A percentile compares a stretch with the other conserved stretches of the same genome.
phyloP scores from a whole-genome alignment of 1,140 invertebrate species.

The Cherax quadricarinatus region DNA sequence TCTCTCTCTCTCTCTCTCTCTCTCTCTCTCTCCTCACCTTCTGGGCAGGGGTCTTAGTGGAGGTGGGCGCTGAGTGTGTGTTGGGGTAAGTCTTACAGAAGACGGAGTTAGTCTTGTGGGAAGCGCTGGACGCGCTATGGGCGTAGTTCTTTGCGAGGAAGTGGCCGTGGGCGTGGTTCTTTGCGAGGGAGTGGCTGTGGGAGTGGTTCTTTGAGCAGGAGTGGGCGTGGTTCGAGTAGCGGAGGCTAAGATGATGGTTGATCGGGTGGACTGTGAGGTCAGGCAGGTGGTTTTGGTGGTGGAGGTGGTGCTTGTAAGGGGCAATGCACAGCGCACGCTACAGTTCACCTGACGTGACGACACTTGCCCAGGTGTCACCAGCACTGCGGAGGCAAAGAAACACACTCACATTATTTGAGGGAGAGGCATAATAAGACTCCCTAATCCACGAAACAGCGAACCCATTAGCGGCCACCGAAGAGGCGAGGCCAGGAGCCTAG shows the following conservation, averaged over 20 bases:
- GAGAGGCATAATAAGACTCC: too few relatives aligned
- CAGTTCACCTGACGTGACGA: neutral
- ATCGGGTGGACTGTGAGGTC: constrained; percentile 34
- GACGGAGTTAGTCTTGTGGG: constrained; percentile 38
- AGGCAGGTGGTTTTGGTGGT: constrained; percentile 8
- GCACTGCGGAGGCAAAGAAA: neutral
- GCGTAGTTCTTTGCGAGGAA: constrained; percentile 53
- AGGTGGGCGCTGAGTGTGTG: constrained; percentile 39
- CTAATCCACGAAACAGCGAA: too few relatives aligned
- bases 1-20: too few relatives aligned
- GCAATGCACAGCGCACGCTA: neutral
- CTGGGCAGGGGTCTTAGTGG: constrained; percentile 57
- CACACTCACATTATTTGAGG: too few relatives aligned
- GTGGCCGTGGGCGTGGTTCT: constrained; percentile 47
- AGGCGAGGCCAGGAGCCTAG: too few relatives aligned
- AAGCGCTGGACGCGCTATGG: constrained; percentile 38
- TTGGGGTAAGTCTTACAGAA: constrained; percentile 47
- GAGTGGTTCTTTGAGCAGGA: constrained; percentile 37
- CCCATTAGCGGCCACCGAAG: too few relatives aligned
- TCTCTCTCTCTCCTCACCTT: constrained; percentile 12
- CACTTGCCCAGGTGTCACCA: constrained; percentile 19
- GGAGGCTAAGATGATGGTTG: constrained; percentile 49
- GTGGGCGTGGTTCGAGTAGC: constrained; percentile 47
- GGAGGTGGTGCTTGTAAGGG: neutral
- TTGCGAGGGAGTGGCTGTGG: constrained; percentile 30